phyloP scores from a whole-genome alignment of 2,888 invertebrate species.

The Eurytoma californica region DNA sequence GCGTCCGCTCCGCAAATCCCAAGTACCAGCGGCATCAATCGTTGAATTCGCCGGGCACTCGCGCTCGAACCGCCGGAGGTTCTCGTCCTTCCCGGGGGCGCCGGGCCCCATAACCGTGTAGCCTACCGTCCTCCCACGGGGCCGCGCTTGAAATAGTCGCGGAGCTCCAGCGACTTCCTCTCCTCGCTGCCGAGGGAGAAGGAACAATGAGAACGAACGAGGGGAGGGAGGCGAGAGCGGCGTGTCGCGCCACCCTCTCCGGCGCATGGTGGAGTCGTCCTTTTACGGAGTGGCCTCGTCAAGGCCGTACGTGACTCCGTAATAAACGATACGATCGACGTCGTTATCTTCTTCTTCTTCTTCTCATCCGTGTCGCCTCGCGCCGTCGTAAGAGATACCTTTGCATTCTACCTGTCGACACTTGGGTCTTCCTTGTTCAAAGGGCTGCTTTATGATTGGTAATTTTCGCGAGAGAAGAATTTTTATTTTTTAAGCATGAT shows the following conservation, averaged over 20 bases:
- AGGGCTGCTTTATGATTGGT: no score
- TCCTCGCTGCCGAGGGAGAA: background rate
- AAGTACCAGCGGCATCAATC: slow-evolving; percentile 36
- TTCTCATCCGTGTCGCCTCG: background rate
- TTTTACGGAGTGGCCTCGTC: slow-evolving; percentile 28
- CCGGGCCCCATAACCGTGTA: slow-evolving; percentile 9
- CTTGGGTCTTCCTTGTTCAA: no score
- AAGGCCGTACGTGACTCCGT: slow-evolving; percentile 31
- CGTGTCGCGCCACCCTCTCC: background rate
- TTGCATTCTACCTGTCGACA: no score
- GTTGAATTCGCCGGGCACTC: slow-evolving; percentile 32
- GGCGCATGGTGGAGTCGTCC: background rate
- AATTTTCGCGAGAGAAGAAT: no score
- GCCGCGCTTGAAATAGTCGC: background rate
- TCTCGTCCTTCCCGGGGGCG: background rate
- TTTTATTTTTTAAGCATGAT: no score
- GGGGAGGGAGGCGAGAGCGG: background rate
- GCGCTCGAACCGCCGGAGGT: background rate
- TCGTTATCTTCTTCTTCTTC: slow-evolving; percentile 11
- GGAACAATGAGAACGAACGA: background rate
- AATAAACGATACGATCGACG: slow-evolving; percentile 36
- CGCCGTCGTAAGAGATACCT: no score
- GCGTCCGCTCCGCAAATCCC: slow-evolving; percentile 23
- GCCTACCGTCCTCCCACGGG: slow-evolving; percentile 11
- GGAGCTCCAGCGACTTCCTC: background rate